Base-by-base conservation (phyloP, 2,888 invertebrate genomes). In the Himalopsyche kuldschensis region DNA sequence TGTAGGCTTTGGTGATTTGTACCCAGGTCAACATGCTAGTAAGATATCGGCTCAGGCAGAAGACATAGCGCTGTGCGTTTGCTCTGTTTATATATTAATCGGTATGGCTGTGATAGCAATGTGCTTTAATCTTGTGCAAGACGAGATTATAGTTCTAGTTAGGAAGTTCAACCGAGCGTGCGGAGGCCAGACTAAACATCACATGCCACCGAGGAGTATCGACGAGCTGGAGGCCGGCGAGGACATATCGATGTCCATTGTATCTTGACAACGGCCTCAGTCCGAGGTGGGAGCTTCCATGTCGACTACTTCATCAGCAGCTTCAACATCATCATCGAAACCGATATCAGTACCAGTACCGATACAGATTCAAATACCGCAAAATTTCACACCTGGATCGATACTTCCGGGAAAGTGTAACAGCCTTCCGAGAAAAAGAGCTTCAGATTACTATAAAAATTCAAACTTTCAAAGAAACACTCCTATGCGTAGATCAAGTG, bases 71-170 rank as follows among this genome's bases (percentile, higher is more conserved):
- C 91, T 96, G 27, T 95, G 95, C 87, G 94, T 94, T 80, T 96
- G 96, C 87, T 95, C 96, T 75, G 93, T 95, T 6, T 97, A 97
- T 88, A 96, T 97, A 84, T 90, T 97, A 84, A 93, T 96, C 46
- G 97, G 97, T 76, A 96, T 97, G 94, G 96, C 96, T 20, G 93
- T 97, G 85, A 94, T 97, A 78, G 96, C 97, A 48, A 96, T 96
- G 95, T 96, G 96, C 89, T 97, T 97, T 90, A 96, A 96, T 89
- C 91, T 97, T 84, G 95, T 96, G 80, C 96, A 96, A 89, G 96
- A 96, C 88, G 96, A 96, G 89, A 93, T 95, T 84, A 90, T 90
- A 30, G 87, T 89, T 83, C 90, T 90, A 90, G 87, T 91, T 86
- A 89, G 90, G 41, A 89, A 89, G 69, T 91, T 90, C 86, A 90